Evolutionary conservation across 2,113 vertebrate species (phyloP), one percentile per base, ranked within the genome.

Genomic region (Odobenus rosmarus): DNA sequence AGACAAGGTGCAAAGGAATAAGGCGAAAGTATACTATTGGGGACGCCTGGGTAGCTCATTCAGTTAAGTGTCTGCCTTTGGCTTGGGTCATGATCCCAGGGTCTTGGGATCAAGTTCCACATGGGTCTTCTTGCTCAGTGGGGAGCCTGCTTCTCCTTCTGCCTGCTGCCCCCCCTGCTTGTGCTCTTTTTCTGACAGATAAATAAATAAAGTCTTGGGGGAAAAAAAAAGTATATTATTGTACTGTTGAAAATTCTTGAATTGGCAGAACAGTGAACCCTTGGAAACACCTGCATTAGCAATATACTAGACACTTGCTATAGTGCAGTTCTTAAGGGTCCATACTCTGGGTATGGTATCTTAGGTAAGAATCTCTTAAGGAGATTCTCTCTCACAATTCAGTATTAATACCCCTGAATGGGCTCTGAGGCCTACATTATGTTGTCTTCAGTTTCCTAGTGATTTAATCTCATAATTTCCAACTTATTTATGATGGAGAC

Each of bases 401-500:
- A 82, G 23, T 76, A 42, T 81, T 95, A 67, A 55, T 61, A 72
- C 11, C 39, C 11, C 86, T 90, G 42, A 36, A 5, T 87, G 49
- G 24, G 4, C 67, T 95, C 62, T 76, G 57, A 93, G 72, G 59
- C 36, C 31, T 88, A 46, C 33, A 42, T 92, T 94, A 71, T 13
- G 49, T 11, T 88, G 31, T 51, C 71, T 92, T 84, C 76, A 83
- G 0, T 59, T 96, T 94, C 49, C 57, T 81, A n/a, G 55, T 67
- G 74, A 61, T 80, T 69, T 82, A 93, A 91, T 85, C 14, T 53
- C 61, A 53, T 93, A n/a, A 39, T 88, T 71, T 94, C 24, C 33
- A 69, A 83, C 39, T 76, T 82, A 72, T 1, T 49, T 71, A 64
- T 92, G 79, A n/a, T 57, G 61, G 61, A 84, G 72, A 49, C 33